Conservation (phyloP, 1,140 invertebrate species). For the Trichonephila inaurata region DNA sequence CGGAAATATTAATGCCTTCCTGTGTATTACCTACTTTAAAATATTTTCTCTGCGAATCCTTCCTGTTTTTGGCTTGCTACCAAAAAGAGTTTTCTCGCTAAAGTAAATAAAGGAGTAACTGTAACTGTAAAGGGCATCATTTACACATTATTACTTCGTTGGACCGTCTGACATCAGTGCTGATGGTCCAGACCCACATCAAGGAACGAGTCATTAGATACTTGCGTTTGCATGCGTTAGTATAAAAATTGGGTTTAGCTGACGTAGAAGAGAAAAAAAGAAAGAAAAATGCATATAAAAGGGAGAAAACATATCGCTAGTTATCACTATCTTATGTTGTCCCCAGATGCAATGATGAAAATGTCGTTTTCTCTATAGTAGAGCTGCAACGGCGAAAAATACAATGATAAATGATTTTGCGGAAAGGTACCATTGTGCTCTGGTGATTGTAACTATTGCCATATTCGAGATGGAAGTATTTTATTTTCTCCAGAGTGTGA, state of each 20-base stretch:
- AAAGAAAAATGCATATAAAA: neutral
- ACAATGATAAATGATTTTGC: neutral
- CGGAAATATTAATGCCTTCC: conserved; percentile 2
- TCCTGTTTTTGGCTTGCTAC: neutral
- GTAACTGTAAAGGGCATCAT: conserved; percentile 9
- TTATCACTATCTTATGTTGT: conserved; percentile 34
- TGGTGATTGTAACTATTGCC: neutral
- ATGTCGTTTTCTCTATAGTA: conserved; percentile 11
- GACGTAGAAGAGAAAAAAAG: neutral
- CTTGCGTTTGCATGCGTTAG: neutral
- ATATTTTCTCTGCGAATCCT: neutral
- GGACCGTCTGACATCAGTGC: neutral
- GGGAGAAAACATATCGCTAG: conserved; percentile 1
- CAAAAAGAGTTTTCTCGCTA: neutral
- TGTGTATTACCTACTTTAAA: neutral
- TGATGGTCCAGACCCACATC: neutral
- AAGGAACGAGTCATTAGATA: conserved; percentile 8
- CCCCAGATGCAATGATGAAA: conserved; percentile 38
- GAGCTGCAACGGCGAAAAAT: neutral
- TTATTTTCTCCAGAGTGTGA: neutral
- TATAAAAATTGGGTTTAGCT: conserved; percentile 3
- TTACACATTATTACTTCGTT: conserved; percentile 9
- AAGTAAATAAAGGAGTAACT: conserved; percentile 6
- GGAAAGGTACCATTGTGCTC: neutral
- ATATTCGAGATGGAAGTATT: neutral